Conservation (phyloP, 2,113 vertebrate genomes). For the Mesoclemmys tuberculata region DNA sequence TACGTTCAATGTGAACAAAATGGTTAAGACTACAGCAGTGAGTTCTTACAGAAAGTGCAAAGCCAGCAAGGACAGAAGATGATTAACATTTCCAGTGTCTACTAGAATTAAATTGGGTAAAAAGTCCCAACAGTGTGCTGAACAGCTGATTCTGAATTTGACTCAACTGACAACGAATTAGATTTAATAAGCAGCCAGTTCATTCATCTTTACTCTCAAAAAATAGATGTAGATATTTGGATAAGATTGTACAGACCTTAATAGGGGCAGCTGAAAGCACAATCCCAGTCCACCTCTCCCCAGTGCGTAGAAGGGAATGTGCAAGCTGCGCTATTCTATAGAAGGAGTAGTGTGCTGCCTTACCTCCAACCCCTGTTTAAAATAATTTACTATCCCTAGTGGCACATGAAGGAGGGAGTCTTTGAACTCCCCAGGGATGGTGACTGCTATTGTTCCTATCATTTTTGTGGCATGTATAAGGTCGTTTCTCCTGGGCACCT, state of each 20-base stretch:
- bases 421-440: neutral
- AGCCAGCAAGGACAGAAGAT: neutral
- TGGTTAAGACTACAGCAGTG: neutral
- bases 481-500: neutral
- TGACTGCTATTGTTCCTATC: neutral
- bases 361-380: neutral
- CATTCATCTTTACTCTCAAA: neutral
- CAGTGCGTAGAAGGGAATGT: neutral
- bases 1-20: neutral
- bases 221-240: neutral
- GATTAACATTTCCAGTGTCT: neutral
- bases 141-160: neutral
- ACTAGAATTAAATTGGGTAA: neutral
- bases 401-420: rapidly evolving
- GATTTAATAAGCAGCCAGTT: neutral
- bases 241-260: neutral
- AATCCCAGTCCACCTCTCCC: neutral
- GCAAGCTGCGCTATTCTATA: neutral
- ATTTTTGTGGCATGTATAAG: neutral
- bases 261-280: neutral
- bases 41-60: neutral
- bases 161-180: rapidly evolving
- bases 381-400: neutral
- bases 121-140: neutral
- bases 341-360: neutral